Evolutionary conservation across 2,797 vertebrate species (phyloP).

Genomic region (Cynopterus sphinx): DNA sequence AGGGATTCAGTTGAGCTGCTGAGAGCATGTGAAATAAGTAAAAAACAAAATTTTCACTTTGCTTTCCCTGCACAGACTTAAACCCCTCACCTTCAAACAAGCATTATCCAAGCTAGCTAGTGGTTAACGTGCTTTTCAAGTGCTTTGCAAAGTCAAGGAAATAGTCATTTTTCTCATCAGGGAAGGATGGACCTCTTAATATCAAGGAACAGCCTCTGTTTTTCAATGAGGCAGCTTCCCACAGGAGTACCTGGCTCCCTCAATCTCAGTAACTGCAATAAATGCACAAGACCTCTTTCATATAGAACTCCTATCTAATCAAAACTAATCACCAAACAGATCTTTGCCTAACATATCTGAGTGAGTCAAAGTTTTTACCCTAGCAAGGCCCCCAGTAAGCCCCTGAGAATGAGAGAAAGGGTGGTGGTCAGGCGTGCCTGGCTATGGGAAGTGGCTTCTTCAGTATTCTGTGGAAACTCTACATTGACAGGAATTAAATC

Average conservation of each 20-base stretch:
- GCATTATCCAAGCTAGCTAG: conserved; percentile 22
- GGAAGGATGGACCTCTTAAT: conserved; percentile 22
- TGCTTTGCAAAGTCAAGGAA: conserved; percentile 60
- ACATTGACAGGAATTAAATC: conserved; percentile 51
- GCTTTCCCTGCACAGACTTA: neutral
- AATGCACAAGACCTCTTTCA: conserved; percentile 67
- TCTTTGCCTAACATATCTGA: conserved; percentile 58
- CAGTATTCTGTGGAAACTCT: conserved; percentile 6
- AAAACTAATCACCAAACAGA: conserved; percentile 72
- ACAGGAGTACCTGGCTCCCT: conserved; percentile 69
- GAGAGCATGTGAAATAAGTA: conserved; percentile 51
- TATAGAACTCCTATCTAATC: conserved; percentile 69
- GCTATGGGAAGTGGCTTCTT: conserved; percentile 45
- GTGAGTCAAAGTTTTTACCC: conserved; percentile 17
- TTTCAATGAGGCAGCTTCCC: conserved; percentile 63
- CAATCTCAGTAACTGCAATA: conserved; percentile 74
- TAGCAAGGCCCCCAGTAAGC: neutral
- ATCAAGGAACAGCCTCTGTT: conserved; percentile 60
- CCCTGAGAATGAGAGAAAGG: neutral
- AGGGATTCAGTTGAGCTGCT: neutral
- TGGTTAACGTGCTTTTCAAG: conserved; percentile 45
- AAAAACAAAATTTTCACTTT: conserved; percentile 36
- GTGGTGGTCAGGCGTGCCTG: neutral
- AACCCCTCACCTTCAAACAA: neutral
- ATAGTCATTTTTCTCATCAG: conserved; percentile 19